A percentile compares a stretch with the other conserved stretches of the same genome.
Conservation (phyloP, 1,140 invertebrate species). For the Psix sp. region DNA sequence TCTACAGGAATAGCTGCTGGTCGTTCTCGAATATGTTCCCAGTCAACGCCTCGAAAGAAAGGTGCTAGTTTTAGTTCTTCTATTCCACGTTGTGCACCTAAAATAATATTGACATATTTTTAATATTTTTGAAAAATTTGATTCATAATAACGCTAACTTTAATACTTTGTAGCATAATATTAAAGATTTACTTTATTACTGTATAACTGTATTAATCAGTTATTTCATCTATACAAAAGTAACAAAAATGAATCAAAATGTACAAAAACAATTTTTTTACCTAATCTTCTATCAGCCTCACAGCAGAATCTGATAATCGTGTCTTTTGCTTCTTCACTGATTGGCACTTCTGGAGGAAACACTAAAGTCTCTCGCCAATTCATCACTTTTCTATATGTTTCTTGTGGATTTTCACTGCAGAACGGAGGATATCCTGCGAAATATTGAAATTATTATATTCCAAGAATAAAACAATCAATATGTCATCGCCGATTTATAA, state of each 20-base stretch:
- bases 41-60: slow-evolving; percentile 96
- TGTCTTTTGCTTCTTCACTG: slow-evolving; percentile 93
- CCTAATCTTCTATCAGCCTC: slow-evolving; percentile 90
- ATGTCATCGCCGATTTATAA: no score
- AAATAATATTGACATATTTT: no score
- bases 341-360: slow-evolving; percentile 99
- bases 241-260: no score
- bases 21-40: slow-evolving; percentile 96
- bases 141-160: no score
- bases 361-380: slow-evolving; percentile 97
- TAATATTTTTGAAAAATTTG: no score
- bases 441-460: slow-evolving; percentile 21
- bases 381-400: slow-evolving; percentile 99
- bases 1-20: slow-evolving; percentile 98
- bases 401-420: slow-evolving; percentile 99
- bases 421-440: slow-evolving; percentile 96
- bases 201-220: no score
- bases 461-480: not conserved
- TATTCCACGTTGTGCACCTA: slow-evolving; percentile 91
- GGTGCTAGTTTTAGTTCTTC: slow-evolving; percentile 91
- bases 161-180: no score
- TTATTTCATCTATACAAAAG: no score
- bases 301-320: slow-evolving; percentile 94
- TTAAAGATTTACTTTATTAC: no score
- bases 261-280: slow-evolving; percentile 29